Base-by-base conservation (phyloP, 2,797 vertebrate genomes). In the Darevskia mixta region DNA sequence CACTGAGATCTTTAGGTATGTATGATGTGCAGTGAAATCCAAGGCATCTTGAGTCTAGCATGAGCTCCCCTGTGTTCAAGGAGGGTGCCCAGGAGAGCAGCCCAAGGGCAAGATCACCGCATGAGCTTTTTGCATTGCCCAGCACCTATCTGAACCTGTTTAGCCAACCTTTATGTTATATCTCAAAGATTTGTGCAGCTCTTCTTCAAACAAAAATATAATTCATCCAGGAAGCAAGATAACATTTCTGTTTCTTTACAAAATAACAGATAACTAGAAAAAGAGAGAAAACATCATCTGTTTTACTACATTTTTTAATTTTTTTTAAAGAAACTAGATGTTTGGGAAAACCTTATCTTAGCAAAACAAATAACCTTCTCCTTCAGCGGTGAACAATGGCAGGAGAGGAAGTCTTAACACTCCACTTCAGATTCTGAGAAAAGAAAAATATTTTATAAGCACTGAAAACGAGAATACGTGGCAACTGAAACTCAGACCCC, bases 311-410 rank as follows among this genome's bases (percentile, higher is more conserved):
- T 32, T 17, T 17, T 35, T 35, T 35, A 35, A 38, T 67, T 89
- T 91, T 64, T 43, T 67, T 89, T 91, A 89, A 49, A 72, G 66
- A 45, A 85, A 41, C 45, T 90, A 84, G 9, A 77, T 91, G 87
- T 86, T 92, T 93, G 88, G 93, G 91, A 94, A 95, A 95, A 79
- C 29, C 89, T 95, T 96, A 95, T 95, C 93, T 93, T 93, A 89
- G 93, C 91, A 95, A 95, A 95, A 95, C 91, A 95, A 95, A 96
- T 95, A 93, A 89, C 90, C 73, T 94, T 93, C 93, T 94, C 86
- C 92, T 94, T 96, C 86, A 92, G 85, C 90, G 83, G 35, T 87
- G 90, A 95, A 94, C 86, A 94, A 94, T 83, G 84, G 79, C 61
- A 93, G 88, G 20, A 32, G 43, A 85, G 90, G 93, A 94, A 35